Evolutionary conservation across 64 coral and sea anemone species (phyloP).

Genomic region (Porites lutea): DNA sequence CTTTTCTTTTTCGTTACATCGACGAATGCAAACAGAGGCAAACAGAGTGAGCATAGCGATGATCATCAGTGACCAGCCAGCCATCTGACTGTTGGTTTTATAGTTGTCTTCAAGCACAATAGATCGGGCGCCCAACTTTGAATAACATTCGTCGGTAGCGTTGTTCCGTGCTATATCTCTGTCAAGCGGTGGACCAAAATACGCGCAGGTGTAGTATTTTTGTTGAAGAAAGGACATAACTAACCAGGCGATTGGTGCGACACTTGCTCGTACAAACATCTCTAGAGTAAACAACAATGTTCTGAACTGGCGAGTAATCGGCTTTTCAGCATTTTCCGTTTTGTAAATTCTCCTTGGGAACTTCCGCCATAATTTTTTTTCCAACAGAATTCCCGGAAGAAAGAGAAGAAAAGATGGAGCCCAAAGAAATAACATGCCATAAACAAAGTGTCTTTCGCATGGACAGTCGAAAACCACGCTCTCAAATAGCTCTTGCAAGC

Average conservation of each 20-base stretch:
- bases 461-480: slow-evolving; percentile 7
- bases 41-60: not conserved
- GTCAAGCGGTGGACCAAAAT: slow-evolving; percentile 16
- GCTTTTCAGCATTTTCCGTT: too few relatives aligned
- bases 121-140: not conserved
- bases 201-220: slow-evolving; percentile 29
- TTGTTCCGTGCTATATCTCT: not conserved
- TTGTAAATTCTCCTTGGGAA: not conserved
- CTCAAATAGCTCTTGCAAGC: slow-evolving; percentile 10
- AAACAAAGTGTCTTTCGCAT: not conserved
- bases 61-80: not conserved
- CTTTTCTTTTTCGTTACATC: not conserved
- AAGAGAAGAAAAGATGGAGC: slow-evolving; percentile 3
- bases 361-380: slow-evolving; percentile 2
- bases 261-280: not conserved
- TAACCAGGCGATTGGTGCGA: slow-evolving; percentile 3
- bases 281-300: not conserved
- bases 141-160: not conserved
- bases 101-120: not conserved
- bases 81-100: slow-evolving; percentile 12
- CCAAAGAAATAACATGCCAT: slow-evolving; percentile 17
- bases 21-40: not conserved
- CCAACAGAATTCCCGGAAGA: not conserved
- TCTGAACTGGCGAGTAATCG: not conserved
- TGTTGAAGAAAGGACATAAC: slow-evolving; percentile 25